A percentile compares a stretch with the other conserved stretches of the same genome.
Conservation (phyloP, 1,140 invertebrate species). For the Lepidurus couesii region DNA sequence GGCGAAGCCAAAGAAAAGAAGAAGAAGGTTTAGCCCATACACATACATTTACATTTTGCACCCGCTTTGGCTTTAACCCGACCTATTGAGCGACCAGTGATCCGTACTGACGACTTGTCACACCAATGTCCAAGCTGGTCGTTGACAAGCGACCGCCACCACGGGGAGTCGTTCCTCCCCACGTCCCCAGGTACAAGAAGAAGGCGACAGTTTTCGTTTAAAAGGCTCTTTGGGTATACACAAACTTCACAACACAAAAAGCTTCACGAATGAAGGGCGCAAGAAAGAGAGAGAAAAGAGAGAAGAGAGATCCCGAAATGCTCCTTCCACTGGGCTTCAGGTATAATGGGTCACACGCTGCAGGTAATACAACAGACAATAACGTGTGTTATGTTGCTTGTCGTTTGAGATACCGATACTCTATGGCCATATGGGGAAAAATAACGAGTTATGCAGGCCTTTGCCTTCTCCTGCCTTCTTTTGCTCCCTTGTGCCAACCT, state of each 20-base stretch:
- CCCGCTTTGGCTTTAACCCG: neutral
- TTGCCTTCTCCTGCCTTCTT: too few relatives aligned
- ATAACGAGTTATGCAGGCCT: too few relatives aligned
- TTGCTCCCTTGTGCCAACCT: neutral
- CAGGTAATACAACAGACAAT: neutral
- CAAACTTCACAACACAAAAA: neutral
- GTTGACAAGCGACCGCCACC: constrained; percentile 17
- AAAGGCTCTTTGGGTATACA: neutral
- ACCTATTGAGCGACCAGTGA: constrained; percentile 12
- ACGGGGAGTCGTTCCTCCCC: neutral
- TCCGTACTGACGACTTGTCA: constrained; percentile 21
- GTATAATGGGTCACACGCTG: neutral
- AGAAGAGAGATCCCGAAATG: neutral
- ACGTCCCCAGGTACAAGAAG: neutral
- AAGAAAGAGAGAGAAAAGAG: neutral
- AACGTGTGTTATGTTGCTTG: neutral
- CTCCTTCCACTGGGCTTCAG: constrained; percentile 1
- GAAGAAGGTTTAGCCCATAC: neutral
- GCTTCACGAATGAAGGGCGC: neutral
- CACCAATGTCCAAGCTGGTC: constrained; percentile 8
- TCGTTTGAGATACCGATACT: too few relatives aligned
- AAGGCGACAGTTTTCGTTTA: neutral
- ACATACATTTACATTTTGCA: neutral
- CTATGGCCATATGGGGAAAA: too few relatives aligned
- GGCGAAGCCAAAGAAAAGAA: neutral